Evolutionary conservation across 2,888 invertebrate species (phyloP), one percentile per base, ranked within the genome.

Genomic region (Clistopyga incitator): DNA sequence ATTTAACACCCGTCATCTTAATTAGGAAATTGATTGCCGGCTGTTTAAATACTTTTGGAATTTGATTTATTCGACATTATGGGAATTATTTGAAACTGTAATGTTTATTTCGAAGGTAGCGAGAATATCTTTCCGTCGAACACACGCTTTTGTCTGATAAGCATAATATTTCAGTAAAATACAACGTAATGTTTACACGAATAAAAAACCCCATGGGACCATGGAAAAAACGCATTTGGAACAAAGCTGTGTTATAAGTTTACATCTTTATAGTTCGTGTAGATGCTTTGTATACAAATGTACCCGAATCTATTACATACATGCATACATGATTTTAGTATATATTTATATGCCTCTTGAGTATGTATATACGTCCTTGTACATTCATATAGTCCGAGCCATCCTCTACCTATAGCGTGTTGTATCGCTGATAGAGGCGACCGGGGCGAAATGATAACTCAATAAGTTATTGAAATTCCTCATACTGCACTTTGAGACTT

Each of bases 311-410:
- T 47, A 65, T 13, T 20, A 42, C 38, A 65, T 54, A 71, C 52
- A 78, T 74, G 45, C 47, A 78, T 72, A 61, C 34, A 45, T 23
- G 18, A 6, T 65, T 25, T 68, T 34, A 50, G 15, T 65, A 72
- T 38, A 34, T 65, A 56, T 56, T 18, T 50, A 61, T 47, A 38
- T 18, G n/a, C 34, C 70, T 47, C 65, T 54, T 76, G 42, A 64
- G 54, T 71, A 47, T 25, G 47, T 42, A 42, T 52, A 54, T 15
- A 29, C 59, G 15, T 50, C 3, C 25, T 8, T 50, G 8, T 50
- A 18, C 18, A 20, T 64, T 34, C n/a, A 34, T 61, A 61, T 38
- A 61, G 38, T 10, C 0, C 18, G 38, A 6, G 10, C 34, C 13
- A 18, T 6, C 11, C 29, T 59, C 15, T 29, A 11, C n/a, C n/a